Evolutionary conservation across 1,140 invertebrate species (phyloP), one percentile per base, ranked within the genome.

Genomic region (Hyposmocoma kahamanoa): DNA sequence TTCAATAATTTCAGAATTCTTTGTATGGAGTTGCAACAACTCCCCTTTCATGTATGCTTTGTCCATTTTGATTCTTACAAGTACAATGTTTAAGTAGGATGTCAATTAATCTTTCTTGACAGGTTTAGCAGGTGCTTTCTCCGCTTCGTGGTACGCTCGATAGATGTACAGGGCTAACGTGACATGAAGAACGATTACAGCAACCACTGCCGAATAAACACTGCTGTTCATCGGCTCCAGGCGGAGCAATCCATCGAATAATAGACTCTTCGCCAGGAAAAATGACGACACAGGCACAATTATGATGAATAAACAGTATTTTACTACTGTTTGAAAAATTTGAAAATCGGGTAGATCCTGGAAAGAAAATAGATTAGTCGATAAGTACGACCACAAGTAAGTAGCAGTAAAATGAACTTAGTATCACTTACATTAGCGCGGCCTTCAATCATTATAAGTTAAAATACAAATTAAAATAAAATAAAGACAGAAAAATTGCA

Each of bases 121-220:
- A 41, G 74, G 70, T 59, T 86, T 87, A 19, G 34, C n/a, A 30
- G 76, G 66, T 22, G 53, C 1, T 68, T 67, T 82, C 15, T 87
- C 86, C 5, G 74, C 38, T 57, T 86, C 90, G 56, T 89, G 92
- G 66, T 94, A 94, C 1, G 93, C 93, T 61, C 87, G 89, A 58
- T 92, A 93, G 69, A 95, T 94, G 66, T 93, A 94, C 19, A 92
- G 73, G n/a, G 90, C 93, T 26, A 94, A 61, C 6, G 92, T 92
- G 32, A 93, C 56, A 68, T 95, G 93, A 28, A 95, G 73, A 10
- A 92, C 89, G 1, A 93, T 56, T 6, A 95, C 89, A 2, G 93
- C 90, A 45, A 90, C 87, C 17, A 92, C 89, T 32, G 93, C 93
- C 11, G 93, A 90, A 67, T 91, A 93, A 34, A 95, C 91, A 77